Conservation (phyloP, 2,888 invertebrate genomes). For the Eilema sororculum region DNA sequence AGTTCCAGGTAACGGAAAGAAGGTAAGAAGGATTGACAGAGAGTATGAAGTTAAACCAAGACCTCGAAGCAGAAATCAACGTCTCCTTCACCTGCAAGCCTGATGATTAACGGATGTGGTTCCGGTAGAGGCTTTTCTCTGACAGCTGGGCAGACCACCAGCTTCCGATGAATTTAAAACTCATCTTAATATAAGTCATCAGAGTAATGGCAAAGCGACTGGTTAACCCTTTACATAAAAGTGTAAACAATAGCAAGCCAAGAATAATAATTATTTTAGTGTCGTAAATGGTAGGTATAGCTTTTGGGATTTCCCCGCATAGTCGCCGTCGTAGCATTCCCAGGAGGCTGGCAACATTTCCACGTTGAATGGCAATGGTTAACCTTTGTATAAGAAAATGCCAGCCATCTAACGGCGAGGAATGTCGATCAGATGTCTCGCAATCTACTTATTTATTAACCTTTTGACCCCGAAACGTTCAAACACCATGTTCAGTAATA, state of each 20-base stretch:
- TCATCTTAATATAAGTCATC: no score
- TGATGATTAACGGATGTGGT: no score
- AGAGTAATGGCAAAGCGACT: no score
- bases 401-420: background rate
- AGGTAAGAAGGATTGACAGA: no score
- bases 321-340: background rate
- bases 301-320: background rate
- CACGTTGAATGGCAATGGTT: background rate
- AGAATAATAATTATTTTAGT: background rate
- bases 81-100: no score
- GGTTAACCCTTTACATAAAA: no score
- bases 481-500: background rate
- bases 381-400: background rate
- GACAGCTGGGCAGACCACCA: no score
- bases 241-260: background rate
- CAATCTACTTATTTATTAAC: background rate
- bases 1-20: no score
- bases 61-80: no score
- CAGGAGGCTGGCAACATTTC: constrained; percentile 6
- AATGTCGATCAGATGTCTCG: background rate
- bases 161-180: no score
- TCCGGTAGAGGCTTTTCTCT: no score
- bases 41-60: no score
- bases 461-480: background rate
- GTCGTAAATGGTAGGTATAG: background rate